Base-by-base conservation (phyloP, 2,888 invertebrate genomes). In the Meta bourneti region DNA sequence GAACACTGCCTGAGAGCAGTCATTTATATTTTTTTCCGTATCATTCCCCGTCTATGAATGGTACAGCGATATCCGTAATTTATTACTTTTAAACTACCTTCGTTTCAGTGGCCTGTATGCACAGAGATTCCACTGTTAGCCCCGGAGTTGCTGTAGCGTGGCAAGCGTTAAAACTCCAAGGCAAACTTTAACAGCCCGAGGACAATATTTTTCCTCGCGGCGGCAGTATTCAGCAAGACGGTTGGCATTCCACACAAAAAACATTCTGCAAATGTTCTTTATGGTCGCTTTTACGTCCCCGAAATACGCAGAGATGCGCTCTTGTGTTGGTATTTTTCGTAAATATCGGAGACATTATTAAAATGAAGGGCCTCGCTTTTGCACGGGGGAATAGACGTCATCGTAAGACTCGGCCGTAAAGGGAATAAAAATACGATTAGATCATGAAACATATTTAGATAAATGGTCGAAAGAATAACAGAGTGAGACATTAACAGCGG, bases 211-310 rank as follows among this genome's bases (percentile, higher is more conserved):
- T 61, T 16, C 5, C 34, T 34, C 34, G 34, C 34, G 34, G 34
- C 34, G 34, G 34, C 34, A 34, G 71, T 20, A 19, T 4, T 19
- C 71, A 71, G 19, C 16, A 34, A 75, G 75, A 34, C 75, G 75
- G 7, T 34, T 34, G 34, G 34, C 75, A 75, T 75, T 75, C 78
- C 52, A 7, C 19, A 78, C 52, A 52, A 52, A 78, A 78, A 78
- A 78, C 78, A 78, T 78, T 51, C 52, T 54, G 78, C 52, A 78
- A 78, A 78, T 78, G 78, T 78, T 78, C 78, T 78, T 78, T 78
- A 78, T 78, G 78, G 78, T 20, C 20, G 19, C 78, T 52, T 78
- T 78, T 78, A 78, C 52, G 52, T 78, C 78, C 54, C n/a, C 13
- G 34, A 34, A 34, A 34, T 34, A 34, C 34, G 34, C 4, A 34